These are phyloP conservation scores for Oligia strigilis DNA, from an alignment of 2,888 invertebrate species.

Conservation along the genomic window DNA sequence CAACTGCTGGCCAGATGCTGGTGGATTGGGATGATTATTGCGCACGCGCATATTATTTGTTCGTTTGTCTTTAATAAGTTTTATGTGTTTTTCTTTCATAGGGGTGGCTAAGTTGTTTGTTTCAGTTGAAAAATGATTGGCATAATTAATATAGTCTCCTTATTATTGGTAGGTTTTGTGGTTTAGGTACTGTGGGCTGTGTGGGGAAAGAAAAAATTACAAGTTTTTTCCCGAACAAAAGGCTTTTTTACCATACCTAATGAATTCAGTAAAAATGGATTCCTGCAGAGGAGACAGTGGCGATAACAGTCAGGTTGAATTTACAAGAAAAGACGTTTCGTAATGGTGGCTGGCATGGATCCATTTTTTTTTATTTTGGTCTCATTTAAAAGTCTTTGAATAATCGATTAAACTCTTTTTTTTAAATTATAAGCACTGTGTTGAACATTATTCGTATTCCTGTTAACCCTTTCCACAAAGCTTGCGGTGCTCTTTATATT, in stretches of 20 bases:
- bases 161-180: neutral
- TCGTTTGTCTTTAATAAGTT: conserved; percentile 13
- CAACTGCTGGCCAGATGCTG: conserved; percentile 67
- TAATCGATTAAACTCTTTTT: neutral
- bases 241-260: too few species aligned
- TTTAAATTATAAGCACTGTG: too few species aligned
- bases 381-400: neutral
- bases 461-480: neutral
- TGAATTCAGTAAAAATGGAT: neutral
- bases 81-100: conserved; percentile 13
- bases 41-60: conserved; percentile 19
- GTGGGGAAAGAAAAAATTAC: neutral
- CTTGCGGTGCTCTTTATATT: conserved; percentile 22
- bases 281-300: neutral
- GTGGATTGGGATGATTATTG: conserved; percentile 46
- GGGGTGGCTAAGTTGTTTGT: neutral
- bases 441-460: neutral
- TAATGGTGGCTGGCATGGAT: neutral
- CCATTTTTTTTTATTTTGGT: neutral
- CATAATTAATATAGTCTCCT: neutral
- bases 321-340: neutral
- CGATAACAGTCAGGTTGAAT: neutral
- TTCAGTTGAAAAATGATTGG: conserved; percentile 2
- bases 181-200: neutral
- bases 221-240: neutral